Percentiles rank a stretch among this genome's conserved stretches.
Evolutionary conservation across 1,140 invertebrate genomes (phyloP).

Genomic region (Lucilia sericata): DNA sequence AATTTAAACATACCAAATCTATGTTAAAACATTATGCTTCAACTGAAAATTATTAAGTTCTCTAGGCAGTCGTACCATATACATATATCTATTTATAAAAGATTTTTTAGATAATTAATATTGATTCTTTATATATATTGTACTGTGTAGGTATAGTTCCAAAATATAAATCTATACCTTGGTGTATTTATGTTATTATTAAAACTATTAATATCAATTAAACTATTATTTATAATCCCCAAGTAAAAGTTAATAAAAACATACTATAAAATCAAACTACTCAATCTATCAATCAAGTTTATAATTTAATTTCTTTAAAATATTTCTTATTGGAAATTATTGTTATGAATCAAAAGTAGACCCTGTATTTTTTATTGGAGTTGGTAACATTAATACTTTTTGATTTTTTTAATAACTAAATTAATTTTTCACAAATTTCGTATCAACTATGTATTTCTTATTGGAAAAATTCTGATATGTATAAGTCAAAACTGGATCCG

Average conservation of each 20-base stretch:
- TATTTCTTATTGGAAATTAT: no score
- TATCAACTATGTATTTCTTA: no score
- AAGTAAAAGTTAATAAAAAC: background rate
- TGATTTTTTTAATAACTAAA: no score
- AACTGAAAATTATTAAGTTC: conserved; percentile 60
- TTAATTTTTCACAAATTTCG: no score
- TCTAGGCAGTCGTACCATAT: background rate
- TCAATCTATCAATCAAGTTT: no score
- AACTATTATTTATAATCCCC: background rate
- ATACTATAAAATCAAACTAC: background rate
- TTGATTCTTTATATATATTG: background rate
- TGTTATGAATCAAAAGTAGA: no score
- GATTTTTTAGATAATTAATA: background rate
- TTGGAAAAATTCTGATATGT: no score
- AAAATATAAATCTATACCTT: background rate
- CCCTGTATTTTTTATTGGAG: no score
- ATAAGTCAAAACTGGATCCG: no score
- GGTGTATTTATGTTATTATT: background rate
- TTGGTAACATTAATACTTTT: no score
- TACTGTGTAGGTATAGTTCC: background rate
- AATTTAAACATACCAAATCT: conserved; percentile 69
- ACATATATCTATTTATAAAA: background rate
- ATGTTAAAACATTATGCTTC: conserved; percentile 63
- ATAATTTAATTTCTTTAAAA: no score
- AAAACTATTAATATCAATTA: conserved; percentile 6